These are phyloP conservation scores for Deroplatys truncata DNA, from an alignment of 2,888 invertebrate genomes.

Conservation along the genomic window DNA sequence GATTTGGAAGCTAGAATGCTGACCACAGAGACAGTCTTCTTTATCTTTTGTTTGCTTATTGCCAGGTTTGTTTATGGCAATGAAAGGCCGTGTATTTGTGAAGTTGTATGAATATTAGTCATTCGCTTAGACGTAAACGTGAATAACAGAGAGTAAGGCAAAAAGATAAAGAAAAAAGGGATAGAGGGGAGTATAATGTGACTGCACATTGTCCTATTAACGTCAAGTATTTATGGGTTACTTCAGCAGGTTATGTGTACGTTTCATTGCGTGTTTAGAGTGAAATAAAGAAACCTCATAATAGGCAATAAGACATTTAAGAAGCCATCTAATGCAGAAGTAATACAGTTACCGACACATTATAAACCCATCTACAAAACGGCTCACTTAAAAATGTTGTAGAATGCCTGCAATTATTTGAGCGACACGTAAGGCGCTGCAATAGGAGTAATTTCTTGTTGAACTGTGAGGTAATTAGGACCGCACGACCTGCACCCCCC, in stretches of 20 bases:
- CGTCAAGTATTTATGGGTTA: background rate
- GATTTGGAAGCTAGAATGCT: no score
- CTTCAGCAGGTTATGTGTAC: background rate
- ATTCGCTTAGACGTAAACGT: no score
- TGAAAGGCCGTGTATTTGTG: no score
- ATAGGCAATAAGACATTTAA: background rate
- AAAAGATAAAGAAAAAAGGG: no score
- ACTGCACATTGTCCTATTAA: background rate
- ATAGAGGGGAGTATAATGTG: no score
- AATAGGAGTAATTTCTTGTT: background rate
- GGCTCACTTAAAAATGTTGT: background rate
- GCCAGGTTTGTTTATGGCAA: no score
- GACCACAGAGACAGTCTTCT: no score
- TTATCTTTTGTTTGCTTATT: no score
- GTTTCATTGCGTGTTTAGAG: background rate
- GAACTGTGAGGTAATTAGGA: slow-evolving; percentile 1
- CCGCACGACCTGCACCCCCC: background rate
- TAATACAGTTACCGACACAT: background rate
- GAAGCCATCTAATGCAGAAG: background rate
- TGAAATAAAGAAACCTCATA: background rate
- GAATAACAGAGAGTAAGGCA: no score
- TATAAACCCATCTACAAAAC: background rate
- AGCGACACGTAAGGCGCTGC: background rate
- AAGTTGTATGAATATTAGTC: no score
- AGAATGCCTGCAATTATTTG: background rate